Evolutionary conservation across 2,888 invertebrate species (phyloP).

Genomic region (Hydrotaea cyrtoneurina): DNA sequence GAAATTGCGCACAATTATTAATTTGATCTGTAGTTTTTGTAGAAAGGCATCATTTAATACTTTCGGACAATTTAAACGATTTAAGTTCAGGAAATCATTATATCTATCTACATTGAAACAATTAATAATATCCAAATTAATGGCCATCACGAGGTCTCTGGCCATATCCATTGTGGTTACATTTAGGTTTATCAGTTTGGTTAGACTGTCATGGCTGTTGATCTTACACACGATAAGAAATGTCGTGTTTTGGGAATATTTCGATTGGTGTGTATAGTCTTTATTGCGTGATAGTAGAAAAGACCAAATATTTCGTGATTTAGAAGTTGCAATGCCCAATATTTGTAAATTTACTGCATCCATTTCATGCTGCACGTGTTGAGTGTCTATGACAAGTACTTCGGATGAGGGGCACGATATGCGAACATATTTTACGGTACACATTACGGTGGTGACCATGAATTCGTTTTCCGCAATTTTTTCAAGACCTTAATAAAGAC

Average conservation of each 20-base stretch:
- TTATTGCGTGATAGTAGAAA: conserved; percentile 73
- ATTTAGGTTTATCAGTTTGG: conserved; percentile 60
- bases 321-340: conserved; percentile 72
- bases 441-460: conserved; percentile 72
- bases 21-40: conserved; percentile 74
- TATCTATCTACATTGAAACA: conserved; percentile 66
- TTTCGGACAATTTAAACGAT: conserved; percentile 47
- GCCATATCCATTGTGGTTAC: conserved; percentile 55
- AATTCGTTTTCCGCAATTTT: conserved; percentile 69
- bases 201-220: conserved; percentile 68
- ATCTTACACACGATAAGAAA: conserved; percentile 71
- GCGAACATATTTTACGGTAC: conserved; percentile 68
- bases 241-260: conserved; percentile 51
- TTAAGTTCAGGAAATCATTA: conserved; percentile 61
- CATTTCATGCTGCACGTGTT: conserved; percentile 66
- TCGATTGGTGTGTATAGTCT: conserved; percentile 69
- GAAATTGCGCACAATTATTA: conserved; percentile 66
- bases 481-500: conserved; percentile 71
- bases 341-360: conserved; percentile 72
- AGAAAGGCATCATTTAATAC: conserved; percentile 70
- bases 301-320: conserved; percentile 72
- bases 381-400: conserved; percentile 63
- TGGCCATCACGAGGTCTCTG: conserved; percentile 72
- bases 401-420: conserved; percentile 57
- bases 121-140: conserved; percentile 73